Conservation (phyloP, 1,140 invertebrate genomes). For the Mya arenaria region DNA sequence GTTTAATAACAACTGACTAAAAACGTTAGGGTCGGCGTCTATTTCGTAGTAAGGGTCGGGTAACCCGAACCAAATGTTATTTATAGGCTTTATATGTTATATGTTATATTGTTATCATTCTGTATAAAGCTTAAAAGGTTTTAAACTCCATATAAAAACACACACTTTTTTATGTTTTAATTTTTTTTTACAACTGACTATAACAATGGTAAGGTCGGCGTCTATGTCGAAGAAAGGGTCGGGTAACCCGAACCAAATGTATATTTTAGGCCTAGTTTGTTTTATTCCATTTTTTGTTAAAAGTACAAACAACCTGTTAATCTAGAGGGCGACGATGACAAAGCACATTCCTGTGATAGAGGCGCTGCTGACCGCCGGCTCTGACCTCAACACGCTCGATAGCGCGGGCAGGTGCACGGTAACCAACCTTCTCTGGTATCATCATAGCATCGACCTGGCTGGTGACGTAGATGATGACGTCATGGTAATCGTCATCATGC, state of each 20-base stretch:
- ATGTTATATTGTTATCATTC: no score
- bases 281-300: no score
- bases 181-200: no score
- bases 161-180: no score
- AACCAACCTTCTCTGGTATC: conserved; percentile 63
- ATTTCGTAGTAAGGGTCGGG: no score
- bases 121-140: no score
- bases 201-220: no score
- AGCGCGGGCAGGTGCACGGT: conserved; percentile 48
- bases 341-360: conserved; percentile 56
- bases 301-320: neutral
- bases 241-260: neutral
- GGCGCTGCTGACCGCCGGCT: conserved; percentile 56
- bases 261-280: neutral
- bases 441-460: neutral
- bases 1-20: no score
- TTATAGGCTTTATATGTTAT: no score
- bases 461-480: conserved; percentile 52
- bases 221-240: neutral
- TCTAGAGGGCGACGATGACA: conserved; percentile 56
- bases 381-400: conserved; percentile 55
- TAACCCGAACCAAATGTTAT: no score
- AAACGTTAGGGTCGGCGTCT: no score
- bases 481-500: conserved; percentile 57
- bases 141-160: no score